A percentile compares a stretch with the other conserved stretches of the same genome.
These are phyloP conservation scores for Graptemys geographica DNA, from an alignment of 2,797 vertebrate genomes.

Conservation along the genomic window DNA sequence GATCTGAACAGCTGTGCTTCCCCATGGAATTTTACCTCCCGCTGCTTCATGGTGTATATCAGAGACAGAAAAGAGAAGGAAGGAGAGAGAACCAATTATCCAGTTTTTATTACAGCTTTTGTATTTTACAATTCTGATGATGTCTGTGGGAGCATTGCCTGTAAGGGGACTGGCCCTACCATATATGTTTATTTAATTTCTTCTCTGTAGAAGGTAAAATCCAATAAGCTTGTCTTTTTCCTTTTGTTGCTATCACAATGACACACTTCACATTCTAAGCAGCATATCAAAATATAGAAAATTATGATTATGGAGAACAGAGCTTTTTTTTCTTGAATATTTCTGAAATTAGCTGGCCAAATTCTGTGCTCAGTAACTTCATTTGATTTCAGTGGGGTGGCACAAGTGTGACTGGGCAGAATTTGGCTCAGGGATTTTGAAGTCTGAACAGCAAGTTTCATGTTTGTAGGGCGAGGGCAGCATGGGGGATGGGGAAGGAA, in stretches of 20 bases:
- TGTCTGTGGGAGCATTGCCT: neutral
- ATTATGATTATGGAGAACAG: neutral
- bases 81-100: neutral
- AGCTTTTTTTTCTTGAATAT: slow-evolving; percentile 6
- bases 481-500: accelerated
- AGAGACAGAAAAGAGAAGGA: neutral
- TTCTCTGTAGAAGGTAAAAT: neutral
- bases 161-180: neutral
- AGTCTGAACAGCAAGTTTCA: accelerated
- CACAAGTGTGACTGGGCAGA: neutral
- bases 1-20: neutral
- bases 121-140: neutral
- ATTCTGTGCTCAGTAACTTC: neutral
- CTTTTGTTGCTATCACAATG: accelerated
- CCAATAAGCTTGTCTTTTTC: neutral
- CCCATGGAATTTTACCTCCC: accelerated
- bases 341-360: slow-evolving; percentile 23
- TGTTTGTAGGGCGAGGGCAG: neutral
- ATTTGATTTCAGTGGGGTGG: neutral
- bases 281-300: neutral
- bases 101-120: neutral
- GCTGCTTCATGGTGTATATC: accelerated
- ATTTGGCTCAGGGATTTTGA: neutral
- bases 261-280: neutral
- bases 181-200: accelerated